Evolutionary conservation across 2,888 invertebrate genomes (phyloP).

Genomic region (Dendrolimus houi): DNA sequence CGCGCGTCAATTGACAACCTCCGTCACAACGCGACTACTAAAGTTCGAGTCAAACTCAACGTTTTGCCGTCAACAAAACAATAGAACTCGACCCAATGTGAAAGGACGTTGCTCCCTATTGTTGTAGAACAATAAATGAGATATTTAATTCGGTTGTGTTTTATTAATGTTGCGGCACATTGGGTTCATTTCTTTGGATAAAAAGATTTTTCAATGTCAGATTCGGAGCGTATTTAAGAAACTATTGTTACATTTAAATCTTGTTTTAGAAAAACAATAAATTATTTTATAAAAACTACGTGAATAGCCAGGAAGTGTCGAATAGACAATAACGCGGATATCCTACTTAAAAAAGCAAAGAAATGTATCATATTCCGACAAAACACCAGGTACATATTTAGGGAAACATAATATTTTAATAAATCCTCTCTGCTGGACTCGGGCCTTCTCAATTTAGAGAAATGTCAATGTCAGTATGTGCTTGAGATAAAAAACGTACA

Average conservation of each 20-base stretch:
- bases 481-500: too few relatives aligned
- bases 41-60: constrained; percentile 40
- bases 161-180: constrained; percentile 2
- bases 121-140: constrained; percentile 14
- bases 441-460: too few relatives aligned
- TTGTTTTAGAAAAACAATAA: not conserved
- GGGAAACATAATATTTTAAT: too few relatives aligned
- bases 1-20: constrained; percentile 49
- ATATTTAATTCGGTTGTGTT: constrained; percentile 27
- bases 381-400: too few relatives aligned
- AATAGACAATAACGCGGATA: not conserved
- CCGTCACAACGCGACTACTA: constrained; percentile 54
- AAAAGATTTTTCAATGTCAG: constrained; percentile 30
- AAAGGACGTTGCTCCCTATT: constrained; percentile 28
- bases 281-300: not conserved
- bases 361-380: too few relatives aligned
- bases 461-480: too few relatives aligned
- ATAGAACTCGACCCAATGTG: constrained; percentile 38
- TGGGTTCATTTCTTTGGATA: not conserved
- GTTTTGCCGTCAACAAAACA: constrained; percentile 56
- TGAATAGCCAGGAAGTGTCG: constrained; percentile 3
- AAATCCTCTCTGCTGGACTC: too few relatives aligned
- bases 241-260: constrained; percentile 21
- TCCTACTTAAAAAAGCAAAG: not conserved
- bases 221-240: constrained; percentile 33